Evolutionary conservation across 2,797 vertebrate species (phyloP).

Genomic region (Anguilla pacifica): DNA sequence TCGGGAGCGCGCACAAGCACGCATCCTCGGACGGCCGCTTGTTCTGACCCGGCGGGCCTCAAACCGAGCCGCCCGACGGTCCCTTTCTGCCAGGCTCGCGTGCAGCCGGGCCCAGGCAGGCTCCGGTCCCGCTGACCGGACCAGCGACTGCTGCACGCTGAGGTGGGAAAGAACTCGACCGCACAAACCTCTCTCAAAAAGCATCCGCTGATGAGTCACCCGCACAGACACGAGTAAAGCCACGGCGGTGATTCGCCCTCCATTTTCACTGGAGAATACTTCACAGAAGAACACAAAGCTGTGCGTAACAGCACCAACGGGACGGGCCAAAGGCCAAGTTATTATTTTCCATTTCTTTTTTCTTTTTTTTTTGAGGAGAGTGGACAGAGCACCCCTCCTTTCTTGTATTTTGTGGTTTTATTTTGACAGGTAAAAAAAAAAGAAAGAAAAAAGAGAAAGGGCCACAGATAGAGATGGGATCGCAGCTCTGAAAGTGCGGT

Average conservation of each 20-base stretch:
- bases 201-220: background rate
- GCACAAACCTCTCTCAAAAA: background rate
- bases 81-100: background rate
- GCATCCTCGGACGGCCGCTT: background rate
- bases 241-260: background rate
- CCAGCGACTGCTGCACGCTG: background rate
- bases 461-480: background rate
- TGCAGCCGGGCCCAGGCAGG: background rate
- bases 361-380: no score
- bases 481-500: background rate
- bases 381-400: background rate
- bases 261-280: background rate
- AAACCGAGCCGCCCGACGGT: no score
- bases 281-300: background rate
- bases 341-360: background rate
- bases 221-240: background rate
- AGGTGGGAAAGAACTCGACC: background rate
- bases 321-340: background rate
- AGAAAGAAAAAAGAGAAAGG: no score
- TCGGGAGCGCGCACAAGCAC: background rate
- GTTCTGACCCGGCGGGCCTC: background rate
- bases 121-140: background rate
- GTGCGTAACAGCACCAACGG: background rate
- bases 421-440: no score
- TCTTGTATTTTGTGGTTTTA: background rate